Evolutionary conservation across 1,140 invertebrate genomes (phyloP), one percentile per base, ranked within the genome.

Genomic region (Drosophila simulans): DNA sequence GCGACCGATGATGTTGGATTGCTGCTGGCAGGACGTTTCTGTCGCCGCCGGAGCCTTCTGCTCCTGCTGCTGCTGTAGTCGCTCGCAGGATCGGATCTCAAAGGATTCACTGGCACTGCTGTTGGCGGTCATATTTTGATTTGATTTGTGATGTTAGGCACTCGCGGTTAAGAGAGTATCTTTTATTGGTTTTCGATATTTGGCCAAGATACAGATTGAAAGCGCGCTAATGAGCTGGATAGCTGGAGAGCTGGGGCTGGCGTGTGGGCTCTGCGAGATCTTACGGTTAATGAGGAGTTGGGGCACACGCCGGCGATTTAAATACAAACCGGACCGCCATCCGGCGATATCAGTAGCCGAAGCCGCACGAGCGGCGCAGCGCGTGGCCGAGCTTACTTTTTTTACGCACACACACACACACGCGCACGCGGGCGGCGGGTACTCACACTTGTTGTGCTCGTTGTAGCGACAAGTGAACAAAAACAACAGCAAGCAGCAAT

Each of bases 261-360:
- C 64, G 60, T 65, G 20, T 40, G 20, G 20, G 60, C 60, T 65
- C 60, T 27, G 64, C 64, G 64, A 68, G 64, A 68, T 65, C 60
- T 68, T 52, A 65, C 46, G 60, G 64, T 52, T 65, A 65, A 52
- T 68, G 64, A 68, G 64, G 46, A 68, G 59, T 68, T 65, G 22
- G 39, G 37, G 46, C 46, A n/a, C 31, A 68, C 46, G 59, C 45
- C 46, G 7, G 17, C 31, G 22, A n/a, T 42, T 53, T 68, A 52
- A 52, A 60, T 68, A 66, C 25, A 4, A 13, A 13, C 49, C 35
- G 17, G 58, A 34, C 27, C 37, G 59, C 49, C 49, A 60, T 65
- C 45, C 63, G 43, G 25, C 57, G 63, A 15, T 52, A 68, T 68
- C 59, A 66, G 46, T 25, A 51, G 35, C 64, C 64, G 64, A 66